Evolutionary conservation across 92 coral and sea anemone genomes (phyloP), one percentile per base, ranked within the genome.

Genomic region (Pocillopora grandis): DNA sequence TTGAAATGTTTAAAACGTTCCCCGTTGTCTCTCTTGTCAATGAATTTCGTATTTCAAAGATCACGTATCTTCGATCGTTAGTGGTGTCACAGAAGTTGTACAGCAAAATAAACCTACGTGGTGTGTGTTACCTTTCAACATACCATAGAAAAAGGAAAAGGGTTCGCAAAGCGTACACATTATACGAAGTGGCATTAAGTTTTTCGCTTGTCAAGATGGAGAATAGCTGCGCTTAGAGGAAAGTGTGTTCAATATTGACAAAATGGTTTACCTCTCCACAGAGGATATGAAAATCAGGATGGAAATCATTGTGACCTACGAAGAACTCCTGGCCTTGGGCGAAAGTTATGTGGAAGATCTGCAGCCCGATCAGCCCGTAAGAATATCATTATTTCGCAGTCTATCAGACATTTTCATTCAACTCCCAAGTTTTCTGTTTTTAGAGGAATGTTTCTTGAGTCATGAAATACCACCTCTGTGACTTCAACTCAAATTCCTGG

Each of bases 241-340:
- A 13, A 77, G 10, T 79, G 9, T 67, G 15, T 37, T 12, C 10
- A 35, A 17, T 2, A 12, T 10, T 3, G 9, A 8, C 75, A 70
- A 21, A 4, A 70, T 55, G n/a, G 60, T 63, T 60, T 77, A 19
- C 11, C 62, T 68, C 16, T 74, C 70, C 55, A 21, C 88, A 93
- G 98, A 87, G 80, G 95, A 91, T 79, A 81, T 85, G 88, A 75
- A 84, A 7, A 91, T 94, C 62, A 83, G 79, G 71, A 90, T 83
- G 56, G 95, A 94, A 67, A 68, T 92, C 36, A 79, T 81, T 17
- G 82, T 94, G 12, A 62, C 92, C 0, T 89, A 87, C 58, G 93
- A 90, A 15, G 98, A 94, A 77, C 89, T 94, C 16, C 55, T 58
- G 55, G 91, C 35, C 3, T 88, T 94, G 33, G 89, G 79, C 71